A percentile compares a stretch with the other conserved stretches of the same genome.
These are phyloP conservation scores for Lagodon rhomboides DNA, from an alignment of 2,797 vertebrate genomes.

Conservation along the genomic window DNA sequence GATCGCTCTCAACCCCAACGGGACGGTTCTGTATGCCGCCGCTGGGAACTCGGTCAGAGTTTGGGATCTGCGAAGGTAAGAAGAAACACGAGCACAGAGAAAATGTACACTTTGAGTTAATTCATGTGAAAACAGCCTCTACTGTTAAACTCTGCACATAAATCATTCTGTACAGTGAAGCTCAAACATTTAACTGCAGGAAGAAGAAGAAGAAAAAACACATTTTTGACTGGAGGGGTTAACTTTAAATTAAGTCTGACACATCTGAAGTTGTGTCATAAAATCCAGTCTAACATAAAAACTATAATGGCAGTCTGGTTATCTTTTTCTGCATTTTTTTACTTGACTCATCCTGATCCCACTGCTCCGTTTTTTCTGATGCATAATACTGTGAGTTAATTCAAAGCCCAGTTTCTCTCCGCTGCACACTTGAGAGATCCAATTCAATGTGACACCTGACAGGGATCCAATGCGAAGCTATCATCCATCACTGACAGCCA, in stretches of 20 bases:
- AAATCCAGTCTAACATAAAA: background rate
- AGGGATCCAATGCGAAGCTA: conserved; percentile 25
- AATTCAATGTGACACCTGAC: conserved; percentile 24
- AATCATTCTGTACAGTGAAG: no score
- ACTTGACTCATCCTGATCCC: background rate
- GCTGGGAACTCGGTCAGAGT: conserved; percentile 96
- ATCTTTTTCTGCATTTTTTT: background rate
- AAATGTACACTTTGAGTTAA: no score
- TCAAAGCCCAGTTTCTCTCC: background rate
- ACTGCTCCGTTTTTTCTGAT: conserved; percentile 12
- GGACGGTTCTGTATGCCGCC: conserved; percentile 94
- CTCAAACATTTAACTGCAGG: no score
- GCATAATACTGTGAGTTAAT: background rate
- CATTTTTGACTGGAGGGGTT: no score
- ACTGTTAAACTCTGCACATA: no score
- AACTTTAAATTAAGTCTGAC: no score
- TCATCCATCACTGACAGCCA: conserved; percentile 9
- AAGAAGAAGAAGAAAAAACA: no score
- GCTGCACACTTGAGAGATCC: background rate
- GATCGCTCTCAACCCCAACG: conserved; percentile 94
- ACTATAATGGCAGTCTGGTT: background rate
- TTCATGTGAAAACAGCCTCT: background rate
- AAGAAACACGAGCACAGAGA: no score
- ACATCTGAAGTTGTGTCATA: no score
- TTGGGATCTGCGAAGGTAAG: conserved; percentile 97